Percentiles rank a stretch among this genome's conserved stretches.
phyloP scores from a whole-genome alignment of 2,888 invertebrate species.

The Epistrophella euchroma region DNA sequence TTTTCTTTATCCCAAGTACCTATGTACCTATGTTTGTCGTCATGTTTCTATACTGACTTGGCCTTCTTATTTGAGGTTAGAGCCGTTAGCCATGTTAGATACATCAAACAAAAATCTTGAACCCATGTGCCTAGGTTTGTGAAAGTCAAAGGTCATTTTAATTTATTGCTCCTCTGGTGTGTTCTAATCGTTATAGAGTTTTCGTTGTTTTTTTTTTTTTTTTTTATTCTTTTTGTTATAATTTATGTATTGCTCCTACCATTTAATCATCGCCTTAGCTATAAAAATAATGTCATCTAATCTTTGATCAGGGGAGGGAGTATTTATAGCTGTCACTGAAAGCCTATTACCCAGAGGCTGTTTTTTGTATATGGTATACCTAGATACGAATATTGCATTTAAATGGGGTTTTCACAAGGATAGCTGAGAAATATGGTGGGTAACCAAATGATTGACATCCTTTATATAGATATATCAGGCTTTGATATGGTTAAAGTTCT shows the following conservation, averaged over 20 bases:
- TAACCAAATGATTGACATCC: not conserved
- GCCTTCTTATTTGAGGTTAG: not conserved
- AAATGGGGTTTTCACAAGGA: no score
- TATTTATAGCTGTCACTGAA: slow-evolving; percentile 12
- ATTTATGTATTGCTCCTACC: slow-evolving; percentile 6
- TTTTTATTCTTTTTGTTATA: not conserved
- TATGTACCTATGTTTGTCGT: not conserved
- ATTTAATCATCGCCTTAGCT: slow-evolving; percentile 12
- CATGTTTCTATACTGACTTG: not conserved
- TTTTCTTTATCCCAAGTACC: not conserved
- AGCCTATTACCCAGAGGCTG: not conserved
- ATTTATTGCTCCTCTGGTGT: slow-evolving; percentile 13
- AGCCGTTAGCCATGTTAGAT: not conserved
- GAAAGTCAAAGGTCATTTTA: slow-evolving; percentile 8
- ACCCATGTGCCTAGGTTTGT: not conserved
- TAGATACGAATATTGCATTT: not conserved
- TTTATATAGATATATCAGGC: not conserved
- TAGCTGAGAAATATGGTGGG: not conserved
- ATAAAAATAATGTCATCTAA: slow-evolving; percentile 2
- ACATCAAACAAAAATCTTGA: slow-evolving; percentile 1
- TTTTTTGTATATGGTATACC: not conserved
- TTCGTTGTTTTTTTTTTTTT: not conserved
- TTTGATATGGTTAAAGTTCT: not conserved
- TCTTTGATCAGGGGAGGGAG: slow-evolving; percentile 1
- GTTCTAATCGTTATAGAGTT: slow-evolving; percentile 7